Percentiles rank a stretch among this genome's conserved stretches.
These are phyloP conservation scores for Bergia sp. DNA, from an alignment of 92 coral and sea anemone species.

Conservation along the genomic window DNA sequence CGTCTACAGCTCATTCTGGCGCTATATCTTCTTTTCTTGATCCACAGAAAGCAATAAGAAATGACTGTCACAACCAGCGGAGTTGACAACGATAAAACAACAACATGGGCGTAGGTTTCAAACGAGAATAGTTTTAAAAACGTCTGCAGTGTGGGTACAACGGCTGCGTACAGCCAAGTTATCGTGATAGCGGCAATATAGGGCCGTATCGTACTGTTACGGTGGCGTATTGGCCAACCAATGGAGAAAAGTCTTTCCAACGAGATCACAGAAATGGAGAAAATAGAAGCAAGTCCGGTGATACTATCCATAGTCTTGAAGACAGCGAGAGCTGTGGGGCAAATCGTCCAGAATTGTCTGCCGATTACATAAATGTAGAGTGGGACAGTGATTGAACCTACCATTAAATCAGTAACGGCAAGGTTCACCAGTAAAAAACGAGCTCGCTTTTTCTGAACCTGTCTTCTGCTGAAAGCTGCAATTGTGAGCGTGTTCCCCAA, in stretches of 20 bases:
- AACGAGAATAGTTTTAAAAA: constrained; percentile 8
- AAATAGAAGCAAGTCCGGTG: constrained; percentile 35
- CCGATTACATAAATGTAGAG: constrained; percentile 34
- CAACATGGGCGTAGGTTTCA: constrained; percentile 19
- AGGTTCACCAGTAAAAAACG: constrained; percentile 20
- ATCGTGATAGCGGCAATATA: constrained; percentile 17
- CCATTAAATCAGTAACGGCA: constrained; percentile 33
- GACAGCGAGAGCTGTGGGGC: background rate
- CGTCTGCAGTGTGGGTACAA: constrained; percentile 16
- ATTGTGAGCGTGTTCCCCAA: constrained; percentile 28
- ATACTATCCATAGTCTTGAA: constrained; percentile 30
- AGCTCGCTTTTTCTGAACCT: constrained; percentile 32
- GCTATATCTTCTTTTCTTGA: constrained; percentile 30
- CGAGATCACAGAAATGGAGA: constrained; percentile 25
- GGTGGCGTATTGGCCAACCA: constrained; percentile 40
- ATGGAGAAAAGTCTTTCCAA: constrained; percentile 21
- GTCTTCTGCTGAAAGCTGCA: constrained; percentile 19
- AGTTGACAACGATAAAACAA: constrained; percentile 18
- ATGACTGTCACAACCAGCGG: constrained; percentile 27
- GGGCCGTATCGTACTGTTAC: constrained; percentile 20
- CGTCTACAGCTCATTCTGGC: constrained; percentile 7
- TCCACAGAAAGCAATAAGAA: constrained; percentile 25
- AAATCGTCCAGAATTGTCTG: constrained; percentile 7
- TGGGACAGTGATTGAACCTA: constrained; percentile 19
- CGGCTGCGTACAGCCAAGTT: constrained; percentile 26